These are phyloP conservation scores for Drosophila nikananu DNA, from an alignment of 1,140 invertebrate genomes.

Conservation along the genomic window DNA sequence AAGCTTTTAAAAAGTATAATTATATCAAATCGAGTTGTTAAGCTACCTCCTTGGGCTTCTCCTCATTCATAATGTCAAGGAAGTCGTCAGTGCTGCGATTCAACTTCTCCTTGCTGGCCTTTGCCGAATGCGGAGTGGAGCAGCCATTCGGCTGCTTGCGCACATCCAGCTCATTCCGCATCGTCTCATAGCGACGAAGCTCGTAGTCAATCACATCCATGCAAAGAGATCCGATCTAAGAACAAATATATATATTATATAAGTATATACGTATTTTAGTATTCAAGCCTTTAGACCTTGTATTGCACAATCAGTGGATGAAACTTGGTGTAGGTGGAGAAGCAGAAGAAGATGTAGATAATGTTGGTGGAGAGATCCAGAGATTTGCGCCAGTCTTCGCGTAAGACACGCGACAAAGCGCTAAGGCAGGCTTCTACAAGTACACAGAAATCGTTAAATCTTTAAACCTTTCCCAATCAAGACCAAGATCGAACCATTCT, in stretches of 20 bases:
- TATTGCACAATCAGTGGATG: slow-evolving; percentile 96
- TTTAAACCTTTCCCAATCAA: not conserved
- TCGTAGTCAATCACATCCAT: slow-evolving; percentile 99
- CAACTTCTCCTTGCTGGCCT: slow-evolving; percentile 78
- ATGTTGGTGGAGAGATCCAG: slow-evolving; percentile 98
- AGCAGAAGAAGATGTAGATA: slow-evolving; percentile 98
- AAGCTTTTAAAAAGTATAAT: not conserved
- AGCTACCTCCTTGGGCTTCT: slow-evolving; percentile 81
- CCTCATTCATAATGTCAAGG: slow-evolving; percentile 84
- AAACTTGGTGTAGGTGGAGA: slow-evolving; percentile 98
- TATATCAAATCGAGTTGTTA: not conserved
- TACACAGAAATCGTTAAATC: not conserved
- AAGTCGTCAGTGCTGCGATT: slow-evolving; percentile 82
- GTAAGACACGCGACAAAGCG: slow-evolving; percentile 96
- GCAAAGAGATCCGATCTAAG: slow-evolving; percentile 95
- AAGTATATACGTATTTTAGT: not conserved
- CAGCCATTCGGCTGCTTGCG: slow-evolving; percentile 85
- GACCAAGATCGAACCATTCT: slow-evolving; percentile 90
- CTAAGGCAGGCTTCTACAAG: slow-evolving; percentile 95
- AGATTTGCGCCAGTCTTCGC: slow-evolving; percentile 98
- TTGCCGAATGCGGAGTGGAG: slow-evolving; percentile 73
- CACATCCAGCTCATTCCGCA: slow-evolving; percentile 95
- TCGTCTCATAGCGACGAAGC: slow-evolving; percentile 95
- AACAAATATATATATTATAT: slow-evolving; percentile 80
- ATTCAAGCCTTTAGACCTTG: slow-evolving; percentile 88